A percentile compares a stretch with the other conserved stretches of the same genome.
These are phyloP conservation scores for Daboia siamensis DNA, from an alignment of 2,113 vertebrate genomes.

Conservation along the genomic window DNA sequence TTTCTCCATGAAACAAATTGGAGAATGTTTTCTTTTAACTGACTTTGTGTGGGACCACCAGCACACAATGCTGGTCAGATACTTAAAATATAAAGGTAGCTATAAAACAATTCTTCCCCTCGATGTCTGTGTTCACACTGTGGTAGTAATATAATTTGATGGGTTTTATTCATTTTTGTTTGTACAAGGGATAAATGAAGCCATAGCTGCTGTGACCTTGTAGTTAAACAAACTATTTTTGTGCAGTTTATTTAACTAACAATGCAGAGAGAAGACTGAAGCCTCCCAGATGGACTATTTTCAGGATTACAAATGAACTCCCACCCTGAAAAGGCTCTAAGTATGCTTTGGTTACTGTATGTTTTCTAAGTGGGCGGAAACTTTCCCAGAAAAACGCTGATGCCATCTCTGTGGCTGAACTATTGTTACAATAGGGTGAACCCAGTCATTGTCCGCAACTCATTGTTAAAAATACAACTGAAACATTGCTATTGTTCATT, in stretches of 20 bases:
- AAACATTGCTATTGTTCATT: not conserved
- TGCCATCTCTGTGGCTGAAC: not conserved
- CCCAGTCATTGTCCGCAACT: not conserved
- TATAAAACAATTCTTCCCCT: not conserved
- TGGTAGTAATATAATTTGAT: not conserved
- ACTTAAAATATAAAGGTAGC: not conserved
- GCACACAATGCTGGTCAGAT: constrained; percentile 14
- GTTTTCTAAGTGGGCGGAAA: not conserved
- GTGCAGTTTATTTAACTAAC: not conserved
- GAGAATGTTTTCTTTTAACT: not conserved
- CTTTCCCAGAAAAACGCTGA: not conserved
- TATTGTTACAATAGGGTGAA: not conserved
- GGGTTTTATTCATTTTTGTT: not conserved
- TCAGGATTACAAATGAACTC: not conserved
- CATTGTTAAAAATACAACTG: not conserved
- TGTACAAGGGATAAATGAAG: not conserved
- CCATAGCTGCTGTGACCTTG: not conserved
- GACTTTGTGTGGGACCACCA: constrained; percentile 38
- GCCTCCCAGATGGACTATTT: not conserved
- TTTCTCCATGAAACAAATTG: not conserved
- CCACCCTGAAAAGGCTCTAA: not conserved
- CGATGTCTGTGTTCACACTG: not conserved
- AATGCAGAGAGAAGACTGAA: not conserved
- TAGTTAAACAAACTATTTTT: not conserved
- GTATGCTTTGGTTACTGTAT: not conserved